Conservation (phyloP, 2,797 vertebrate species). For the Karalla daura region DNA sequence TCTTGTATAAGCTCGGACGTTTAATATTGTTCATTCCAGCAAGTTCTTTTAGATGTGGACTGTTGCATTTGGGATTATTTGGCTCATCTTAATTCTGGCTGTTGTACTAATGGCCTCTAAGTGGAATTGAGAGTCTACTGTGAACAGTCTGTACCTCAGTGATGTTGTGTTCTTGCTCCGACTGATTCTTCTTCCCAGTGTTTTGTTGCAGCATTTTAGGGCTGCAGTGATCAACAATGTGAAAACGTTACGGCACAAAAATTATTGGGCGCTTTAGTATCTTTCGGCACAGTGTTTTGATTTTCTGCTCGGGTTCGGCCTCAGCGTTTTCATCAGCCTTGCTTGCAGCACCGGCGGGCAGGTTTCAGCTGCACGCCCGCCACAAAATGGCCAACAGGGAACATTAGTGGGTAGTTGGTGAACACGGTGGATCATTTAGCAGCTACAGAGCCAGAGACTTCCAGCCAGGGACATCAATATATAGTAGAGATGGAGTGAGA, state of each 20-base stretch:
- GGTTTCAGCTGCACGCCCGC: background rate
- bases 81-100: background rate
- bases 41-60: background rate
- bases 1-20: background rate
- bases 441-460: too few species aligned
- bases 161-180: background rate
- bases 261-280: background rate
- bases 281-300: background rate
- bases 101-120: background rate
- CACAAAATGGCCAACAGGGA: background rate
- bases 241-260: too few species aligned
- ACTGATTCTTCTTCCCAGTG: background rate
- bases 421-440: background rate
- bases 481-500: background rate
- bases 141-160: background rate
- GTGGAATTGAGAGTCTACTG: background rate
- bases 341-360: too few species aligned
- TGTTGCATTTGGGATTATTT: background rate
- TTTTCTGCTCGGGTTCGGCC: background rate
- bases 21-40: background rate
- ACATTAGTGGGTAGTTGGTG: background rate
- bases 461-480: too few species aligned
- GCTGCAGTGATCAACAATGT: background rate
- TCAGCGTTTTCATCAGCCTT: background rate
- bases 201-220: background rate